These are phyloP conservation scores for Amyelois transitella DNA, from an alignment of 1,140 invertebrate species.

Conservation along the genomic window DNA sequence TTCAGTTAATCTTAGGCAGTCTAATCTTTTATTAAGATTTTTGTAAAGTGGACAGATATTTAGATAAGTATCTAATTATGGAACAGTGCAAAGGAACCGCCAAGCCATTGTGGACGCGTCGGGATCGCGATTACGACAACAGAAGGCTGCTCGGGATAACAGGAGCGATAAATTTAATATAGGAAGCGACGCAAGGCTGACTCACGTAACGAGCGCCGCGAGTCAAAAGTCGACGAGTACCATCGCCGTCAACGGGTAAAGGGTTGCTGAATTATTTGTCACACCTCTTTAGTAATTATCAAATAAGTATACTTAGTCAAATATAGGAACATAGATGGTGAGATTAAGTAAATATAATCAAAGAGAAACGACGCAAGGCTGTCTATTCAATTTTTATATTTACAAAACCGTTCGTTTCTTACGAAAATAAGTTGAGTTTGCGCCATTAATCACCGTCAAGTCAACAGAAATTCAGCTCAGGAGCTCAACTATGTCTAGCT, in stretches of 20 bases:
- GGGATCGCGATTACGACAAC: conserved; percentile 9
- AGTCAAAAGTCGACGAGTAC: conserved; percentile 13
- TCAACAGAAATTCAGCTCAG: no score
- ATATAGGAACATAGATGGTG: no score
- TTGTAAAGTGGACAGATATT: background rate
- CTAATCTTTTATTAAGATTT: no score
- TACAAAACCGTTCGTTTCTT: no score
- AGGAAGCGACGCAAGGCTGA: conserved; percentile 11
- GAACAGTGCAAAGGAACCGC: background rate
- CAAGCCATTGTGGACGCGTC: background rate
- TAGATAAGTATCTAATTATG: background rate
- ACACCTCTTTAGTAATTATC: background rate
- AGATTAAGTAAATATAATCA: no score
- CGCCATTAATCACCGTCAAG: no score
- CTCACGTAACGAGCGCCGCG: conserved; percentile 21
- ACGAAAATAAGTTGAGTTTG: no score
- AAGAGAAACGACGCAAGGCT: no score
- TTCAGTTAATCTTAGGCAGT: no score
- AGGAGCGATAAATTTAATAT: conserved; percentile 28
- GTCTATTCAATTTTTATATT: no score
- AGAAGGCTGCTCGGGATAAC: conserved; percentile 8
- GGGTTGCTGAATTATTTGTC: background rate
- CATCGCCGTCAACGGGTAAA: background rate
- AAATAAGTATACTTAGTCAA: no score
- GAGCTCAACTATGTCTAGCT: no score